phyloP scores from a whole-genome alignment of 2,797 vertebrate genomes.

The Spinibarbus caldwelli region DNA sequence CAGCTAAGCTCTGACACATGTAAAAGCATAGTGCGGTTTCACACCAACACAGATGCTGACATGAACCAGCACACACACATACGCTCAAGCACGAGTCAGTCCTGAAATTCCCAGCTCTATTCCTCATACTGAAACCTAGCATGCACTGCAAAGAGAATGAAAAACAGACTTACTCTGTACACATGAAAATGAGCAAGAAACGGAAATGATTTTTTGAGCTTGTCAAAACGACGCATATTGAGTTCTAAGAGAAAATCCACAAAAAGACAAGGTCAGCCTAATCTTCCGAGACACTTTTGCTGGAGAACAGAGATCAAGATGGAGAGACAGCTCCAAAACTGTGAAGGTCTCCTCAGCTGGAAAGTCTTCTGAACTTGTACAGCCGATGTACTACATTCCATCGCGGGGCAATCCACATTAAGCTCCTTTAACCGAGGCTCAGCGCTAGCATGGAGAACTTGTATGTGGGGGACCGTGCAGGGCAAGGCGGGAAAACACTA shows the following conservation, averaged over 20 bases:
- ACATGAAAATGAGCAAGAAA: conserved; percentile 90
- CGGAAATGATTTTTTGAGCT: conserved; percentile 89
- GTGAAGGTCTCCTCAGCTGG: conserved; percentile 62
- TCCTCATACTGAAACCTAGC: background rate
- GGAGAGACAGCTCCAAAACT: conserved; percentile 52
- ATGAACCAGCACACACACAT: conserved; percentile 26
- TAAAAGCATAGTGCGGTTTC: conserved; percentile 19
- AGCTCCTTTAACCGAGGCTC: conserved; percentile 64
- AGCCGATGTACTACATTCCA: conserved; percentile 73
- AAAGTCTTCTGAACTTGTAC: conserved; percentile 61
- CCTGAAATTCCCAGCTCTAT: background rate
- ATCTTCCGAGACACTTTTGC: background rate
- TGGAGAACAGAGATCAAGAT: conserved; percentile 13
- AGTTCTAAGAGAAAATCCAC: conserved; percentile 9
- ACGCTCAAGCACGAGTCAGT: conserved; percentile 9
- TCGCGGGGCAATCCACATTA: conserved; percentile 63
- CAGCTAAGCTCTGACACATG: conserved; percentile 28
- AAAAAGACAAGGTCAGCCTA: background rate
- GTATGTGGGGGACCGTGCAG: conserved; percentile 14
- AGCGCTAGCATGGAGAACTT: conserved; percentile 51
- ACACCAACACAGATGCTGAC: conserved; percentile 33
- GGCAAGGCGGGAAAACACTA: conserved; percentile 33
- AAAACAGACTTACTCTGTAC: conserved; percentile 90
- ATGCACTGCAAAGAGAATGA: conserved; percentile 40
- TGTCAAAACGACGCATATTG: conserved; percentile 91